These are phyloP conservation scores for Stegodyphus mimosarum DNA, from an alignment of 1,140 invertebrate genomes.

Conservation along the genomic window DNA sequence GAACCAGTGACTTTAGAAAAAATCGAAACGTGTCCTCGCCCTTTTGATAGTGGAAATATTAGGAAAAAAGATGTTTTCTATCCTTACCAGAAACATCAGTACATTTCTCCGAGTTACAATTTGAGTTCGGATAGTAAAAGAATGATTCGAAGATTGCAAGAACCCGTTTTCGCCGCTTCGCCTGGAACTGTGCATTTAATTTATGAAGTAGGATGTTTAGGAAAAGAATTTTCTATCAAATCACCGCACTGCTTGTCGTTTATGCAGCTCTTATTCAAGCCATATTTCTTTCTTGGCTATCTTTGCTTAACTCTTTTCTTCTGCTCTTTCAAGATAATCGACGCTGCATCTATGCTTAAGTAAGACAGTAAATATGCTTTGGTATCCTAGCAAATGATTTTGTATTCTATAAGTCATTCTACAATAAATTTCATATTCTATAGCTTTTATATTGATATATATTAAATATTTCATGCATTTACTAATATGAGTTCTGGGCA, in stretches of 20 bases:
- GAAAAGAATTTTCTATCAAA: too few species aligned
- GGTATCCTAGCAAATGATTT: background rate
- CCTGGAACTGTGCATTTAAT: conserved; percentile 60
- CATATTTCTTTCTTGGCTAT: conserved; percentile 28
- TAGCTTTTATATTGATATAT: too few species aligned
- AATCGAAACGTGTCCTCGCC: background rate
- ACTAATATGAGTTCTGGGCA: too few species aligned
- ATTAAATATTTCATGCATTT: too few species aligned
- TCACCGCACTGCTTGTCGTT: background rate
- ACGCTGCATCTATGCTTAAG: background rate
- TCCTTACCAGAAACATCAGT: conserved; percentile 61
- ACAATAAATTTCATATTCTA: too few species aligned
- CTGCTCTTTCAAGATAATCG: conserved; percentile 32
- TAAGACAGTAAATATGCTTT: conserved; percentile 8
- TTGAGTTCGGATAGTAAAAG: conserved; percentile 62
- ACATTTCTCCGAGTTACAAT: conserved; percentile 56
- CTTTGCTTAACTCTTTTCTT: background rate
- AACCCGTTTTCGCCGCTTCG: conserved; percentile 49
- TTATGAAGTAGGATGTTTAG: conserved; percentile 56
- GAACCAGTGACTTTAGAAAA: background rate
- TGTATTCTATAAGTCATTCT: too few species aligned
- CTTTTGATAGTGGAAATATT: conserved; percentile 2
- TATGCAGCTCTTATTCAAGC: background rate
- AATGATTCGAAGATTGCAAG: conserved; percentile 59
- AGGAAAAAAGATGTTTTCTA: conserved; percentile 56